Evolutionary conservation across 2,888 invertebrate species (phyloP).

Genomic region (Caenorhabditis virilis): DNA sequence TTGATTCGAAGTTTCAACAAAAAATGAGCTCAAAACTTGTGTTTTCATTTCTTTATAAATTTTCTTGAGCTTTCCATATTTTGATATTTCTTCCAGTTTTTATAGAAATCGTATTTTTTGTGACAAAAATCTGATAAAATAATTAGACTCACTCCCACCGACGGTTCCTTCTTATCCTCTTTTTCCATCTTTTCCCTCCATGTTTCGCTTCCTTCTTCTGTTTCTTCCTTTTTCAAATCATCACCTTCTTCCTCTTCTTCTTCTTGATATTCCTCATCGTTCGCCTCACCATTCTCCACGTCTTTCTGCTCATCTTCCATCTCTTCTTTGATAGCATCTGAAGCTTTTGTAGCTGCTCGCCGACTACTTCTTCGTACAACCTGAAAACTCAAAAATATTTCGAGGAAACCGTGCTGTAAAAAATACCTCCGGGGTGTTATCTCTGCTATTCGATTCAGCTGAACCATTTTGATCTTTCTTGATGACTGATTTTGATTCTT

Average conservation of each 20-base stretch:
- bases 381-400: no score
- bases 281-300: conserved; percentile 3
- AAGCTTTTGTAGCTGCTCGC: background rate
- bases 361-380: conserved; percentile 11
- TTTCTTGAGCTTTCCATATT: no score
- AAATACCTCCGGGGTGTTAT: conserved; percentile 1
- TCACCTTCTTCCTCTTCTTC: no score
- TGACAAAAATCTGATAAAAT: no score
- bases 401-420: no score
- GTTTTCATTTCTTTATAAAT: no score
- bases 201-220: conserved; percentile 5
- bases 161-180: background rate
- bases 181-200: conserved; percentile 3
- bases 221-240: no score
- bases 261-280: no score
- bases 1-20: no score
- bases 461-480: background rate
- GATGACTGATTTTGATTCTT: no score
- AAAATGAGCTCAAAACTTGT: no score
- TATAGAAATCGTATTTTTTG: background rate
- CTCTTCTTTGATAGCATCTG: conserved; percentile 8
- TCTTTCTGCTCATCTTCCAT: conserved; percentile 1
- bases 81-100: background rate
- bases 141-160: no score
- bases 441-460: background rate